Evolutionary conservation across 2,888 invertebrate genomes (phyloP), one percentile per base, ranked within the genome.

Genomic region (Heliconius aoede): DNA sequence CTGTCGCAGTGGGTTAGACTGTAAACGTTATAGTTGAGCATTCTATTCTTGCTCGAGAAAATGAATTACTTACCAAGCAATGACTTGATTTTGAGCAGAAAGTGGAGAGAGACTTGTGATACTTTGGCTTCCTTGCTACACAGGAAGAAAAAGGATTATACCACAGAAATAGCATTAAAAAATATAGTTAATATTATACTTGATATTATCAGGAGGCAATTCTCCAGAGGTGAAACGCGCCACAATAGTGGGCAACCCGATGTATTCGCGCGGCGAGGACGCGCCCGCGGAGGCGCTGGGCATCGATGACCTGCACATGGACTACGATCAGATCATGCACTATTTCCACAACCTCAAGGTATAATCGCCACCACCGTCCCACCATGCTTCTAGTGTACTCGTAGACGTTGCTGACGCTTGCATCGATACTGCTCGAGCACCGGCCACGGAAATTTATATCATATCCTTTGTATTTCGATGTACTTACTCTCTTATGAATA

Each of bases 281-380:
- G 73, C 89, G 80, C 88, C 78, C 80, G 81, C 80, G 81, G 96
- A 96, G 84, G 91, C 96, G 82, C 95, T 97, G 79, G 96, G 96
- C 72, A 94, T 98, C 83, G 97, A 98, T 91, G 97, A 98, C 90
- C 95, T 98, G 81, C 97, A 97, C 88, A 98, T 99, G 98, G 98
- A 99, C 94, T 99, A 99, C 94, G 98, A 99, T 91, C 98, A 99
- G 95, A 97, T 99, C 92, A 98, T 99, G 98, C 97, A 98, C 91
- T 99, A 99, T 94, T 99, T 99, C 95, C 98, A 99, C 95, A 99
- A 98, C 95, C 96, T 99, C 89, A 99, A 99, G 96, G 98, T 98
- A 95, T 93, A 94, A 89, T 81, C 82, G 84, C 83, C 86, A 85
- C 85, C 88, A 85, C 88, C 90, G 90, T 86, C 89, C 88, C 89